Percentiles rank a stretch among this genome's conserved stretches.
phyloP scores from a whole-genome alignment of 2,888 invertebrate species.

The Drosophila mimetica region DNA sequence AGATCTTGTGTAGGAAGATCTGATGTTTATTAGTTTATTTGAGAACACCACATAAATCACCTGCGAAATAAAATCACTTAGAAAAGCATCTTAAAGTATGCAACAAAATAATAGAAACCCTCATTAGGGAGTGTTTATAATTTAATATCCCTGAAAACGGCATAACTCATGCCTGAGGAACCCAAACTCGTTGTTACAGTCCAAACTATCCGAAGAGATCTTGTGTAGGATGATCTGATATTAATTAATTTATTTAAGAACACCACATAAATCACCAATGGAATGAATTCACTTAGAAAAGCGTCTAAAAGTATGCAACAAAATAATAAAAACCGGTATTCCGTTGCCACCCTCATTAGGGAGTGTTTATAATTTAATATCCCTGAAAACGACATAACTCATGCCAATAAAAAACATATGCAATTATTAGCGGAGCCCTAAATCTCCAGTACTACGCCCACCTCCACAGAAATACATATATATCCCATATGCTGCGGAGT shows the following conservation, averaged over 20 bases:
- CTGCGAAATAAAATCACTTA: neutral
- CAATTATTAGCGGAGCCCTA: conserved; percentile 50
- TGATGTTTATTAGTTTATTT: neutral
- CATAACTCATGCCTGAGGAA: conserved; percentile 22
- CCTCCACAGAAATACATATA: neutral
- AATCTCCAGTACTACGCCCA: conserved; percentile 17
- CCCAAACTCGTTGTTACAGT: too few relatives aligned
- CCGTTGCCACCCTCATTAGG: too few relatives aligned
- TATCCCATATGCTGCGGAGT: conserved; percentile 53
- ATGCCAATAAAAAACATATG: conserved; percentile 41
- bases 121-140: too few relatives aligned
- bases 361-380: conserved; percentile 1
- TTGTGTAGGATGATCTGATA: neutral
- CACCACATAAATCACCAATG: neutral
- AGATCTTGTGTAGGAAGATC: neutral
- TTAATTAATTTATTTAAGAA: neutral
- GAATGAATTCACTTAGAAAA: neutral
- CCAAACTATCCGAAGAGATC: neutral
- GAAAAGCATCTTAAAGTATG: neutral
- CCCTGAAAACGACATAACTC: conserved; percentile 8
- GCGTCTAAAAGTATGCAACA: neutral
- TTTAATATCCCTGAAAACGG: conserved; percentile 2
- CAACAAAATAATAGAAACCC: neutral
- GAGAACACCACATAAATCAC: too few relatives aligned
- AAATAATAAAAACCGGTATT: too few relatives aligned